Percentiles rank a stretch among this genome's conserved stretches.
These are phyloP conservation scores for Lophochroa leadbeateri DNA, from an alignment of 2,113 vertebrate genomes.

Conservation along the genomic window DNA sequence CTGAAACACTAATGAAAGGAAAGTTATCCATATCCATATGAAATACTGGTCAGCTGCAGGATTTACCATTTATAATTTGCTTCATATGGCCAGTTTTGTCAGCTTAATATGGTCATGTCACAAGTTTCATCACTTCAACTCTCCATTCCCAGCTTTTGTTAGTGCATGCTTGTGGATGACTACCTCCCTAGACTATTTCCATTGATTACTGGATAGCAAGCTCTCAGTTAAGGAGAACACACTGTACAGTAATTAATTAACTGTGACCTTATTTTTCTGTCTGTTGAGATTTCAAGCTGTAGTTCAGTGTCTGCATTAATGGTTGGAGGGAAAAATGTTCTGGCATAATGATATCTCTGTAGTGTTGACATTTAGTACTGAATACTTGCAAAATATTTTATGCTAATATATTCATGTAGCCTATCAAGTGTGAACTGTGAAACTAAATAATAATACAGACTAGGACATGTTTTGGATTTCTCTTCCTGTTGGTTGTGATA, in stretches of 20 bases:
- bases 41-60: neutral
- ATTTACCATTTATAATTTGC: neutral
- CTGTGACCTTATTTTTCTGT: conserved; percentile 44
- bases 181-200: neutral
- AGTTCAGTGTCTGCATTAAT: neutral
- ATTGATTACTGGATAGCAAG: conserved; percentile 7
- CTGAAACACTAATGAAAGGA: neutral
- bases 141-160: neutral
- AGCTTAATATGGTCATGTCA: neutral
- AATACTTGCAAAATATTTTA: neutral
- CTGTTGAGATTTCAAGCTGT: neutral
- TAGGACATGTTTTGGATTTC: neutral
- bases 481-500: neutral
- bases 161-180: neutral
- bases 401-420: neutral
- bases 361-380: neutral
- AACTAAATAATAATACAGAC: neutral
- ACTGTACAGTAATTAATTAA: conserved; percentile 40
- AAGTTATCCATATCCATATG: neutral
- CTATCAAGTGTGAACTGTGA: neutral
- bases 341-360: neutral
- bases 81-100: neutral
- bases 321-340: neutral
- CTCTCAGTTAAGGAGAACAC: conserved; percentile 20
- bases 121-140: neutral